Evolutionary conservation across 2,888 invertebrate species (phyloP), one percentile per base, ranked within the genome.

Genomic region (Steinernema carpocapsae): DNA sequence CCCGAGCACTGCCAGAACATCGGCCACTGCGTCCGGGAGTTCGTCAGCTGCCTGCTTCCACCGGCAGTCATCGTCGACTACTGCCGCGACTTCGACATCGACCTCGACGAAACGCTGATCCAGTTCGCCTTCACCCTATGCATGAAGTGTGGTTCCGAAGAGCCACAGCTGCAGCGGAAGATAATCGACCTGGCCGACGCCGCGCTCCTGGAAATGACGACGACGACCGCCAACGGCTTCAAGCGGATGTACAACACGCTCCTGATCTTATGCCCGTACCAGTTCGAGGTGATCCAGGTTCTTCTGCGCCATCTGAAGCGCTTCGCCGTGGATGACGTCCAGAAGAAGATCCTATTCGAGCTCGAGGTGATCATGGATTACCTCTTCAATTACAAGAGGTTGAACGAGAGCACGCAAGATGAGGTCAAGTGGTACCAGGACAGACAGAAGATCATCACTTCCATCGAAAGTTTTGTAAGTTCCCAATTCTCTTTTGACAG

Each of bases 341-440:
- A 19, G 19, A 19, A 56, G 14, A 56, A 2, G 14, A 14, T 14
- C 14, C 22, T 56, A 6, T 19, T 17, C 22, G 56, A 56, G 22
- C 26, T 56, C 14, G 14, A 56, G 26, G 26, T 56, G 3, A 26
- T 56, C 26, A 4, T 24, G 24, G 56, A 56, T 3, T 56, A 22
- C 56, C 12, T 56, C 48, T 24, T 24, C 24, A 24, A 24, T 56
- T 22, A 17, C 37, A 37, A 37, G 26, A 19, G 56, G 56, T 1
- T 6, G 4, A 24, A 26, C 4, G 56, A 56, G 24, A 56, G 56
- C 56, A 6, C 4, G 4, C 3, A 26, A 4, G 56, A 12, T 6
- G 56, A 56, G 26, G 22, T 56, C 14, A 56, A 56, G 56, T 56
- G 56, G 56, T 56, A 56, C 26, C 56, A 56, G 56, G 56, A 56